A percentile compares a stretch with the other conserved stretches of the same genome.
Evolutionary conservation across 2,113 vertebrate genomes (phyloP).

Genomic region (Nothobranchius furzeri): DNA sequence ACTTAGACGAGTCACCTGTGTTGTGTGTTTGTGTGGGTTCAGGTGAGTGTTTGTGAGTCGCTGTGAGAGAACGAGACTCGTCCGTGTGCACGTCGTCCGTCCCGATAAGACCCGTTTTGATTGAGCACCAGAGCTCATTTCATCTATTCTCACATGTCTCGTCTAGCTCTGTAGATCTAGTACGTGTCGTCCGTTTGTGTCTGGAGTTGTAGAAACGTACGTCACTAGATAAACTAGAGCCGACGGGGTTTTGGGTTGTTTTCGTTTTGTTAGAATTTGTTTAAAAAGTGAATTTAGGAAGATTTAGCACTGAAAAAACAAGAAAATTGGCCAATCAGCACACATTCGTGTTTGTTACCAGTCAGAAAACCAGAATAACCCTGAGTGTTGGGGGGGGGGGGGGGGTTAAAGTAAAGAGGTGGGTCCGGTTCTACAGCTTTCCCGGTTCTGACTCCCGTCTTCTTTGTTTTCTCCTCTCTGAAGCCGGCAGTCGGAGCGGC

Average conservation of each 20-base stretch:
- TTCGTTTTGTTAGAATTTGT: too few relatives aligned
- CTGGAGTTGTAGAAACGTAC: conserved; percentile 1
- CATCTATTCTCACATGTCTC: conserved; percentile 5
- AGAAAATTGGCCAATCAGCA: too few relatives aligned
- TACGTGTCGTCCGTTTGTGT: conserved; percentile 19
- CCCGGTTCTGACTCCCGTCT: conserved; percentile 17
- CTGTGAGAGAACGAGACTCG: conserved; percentile 14
- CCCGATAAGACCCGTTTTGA: not conserved
- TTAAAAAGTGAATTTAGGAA: too few relatives aligned
- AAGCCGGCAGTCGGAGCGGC: conserved; percentile 95
- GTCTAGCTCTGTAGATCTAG: conserved; percentile 1
- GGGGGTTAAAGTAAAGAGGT: too few relatives aligned
- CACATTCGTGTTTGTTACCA: too few relatives aligned
- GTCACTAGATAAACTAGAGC: not conserved
- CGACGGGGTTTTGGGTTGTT: not conserved
- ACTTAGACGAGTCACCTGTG: not conserved
- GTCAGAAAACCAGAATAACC: too few relatives aligned
- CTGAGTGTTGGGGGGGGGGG: too few relatives aligned
- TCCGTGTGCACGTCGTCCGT: conserved; percentile 8
- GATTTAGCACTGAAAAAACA: too few relatives aligned
- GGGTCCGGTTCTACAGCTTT: not conserved
- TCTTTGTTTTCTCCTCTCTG: conserved; percentile 39
- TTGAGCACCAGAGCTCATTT: not conserved
- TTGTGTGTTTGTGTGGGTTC: conserved; percentile 22
- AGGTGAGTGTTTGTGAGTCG: conserved; percentile 30